Conservation (phyloP, 1,140 invertebrate species). For the Holotrichia oblita region DNA sequence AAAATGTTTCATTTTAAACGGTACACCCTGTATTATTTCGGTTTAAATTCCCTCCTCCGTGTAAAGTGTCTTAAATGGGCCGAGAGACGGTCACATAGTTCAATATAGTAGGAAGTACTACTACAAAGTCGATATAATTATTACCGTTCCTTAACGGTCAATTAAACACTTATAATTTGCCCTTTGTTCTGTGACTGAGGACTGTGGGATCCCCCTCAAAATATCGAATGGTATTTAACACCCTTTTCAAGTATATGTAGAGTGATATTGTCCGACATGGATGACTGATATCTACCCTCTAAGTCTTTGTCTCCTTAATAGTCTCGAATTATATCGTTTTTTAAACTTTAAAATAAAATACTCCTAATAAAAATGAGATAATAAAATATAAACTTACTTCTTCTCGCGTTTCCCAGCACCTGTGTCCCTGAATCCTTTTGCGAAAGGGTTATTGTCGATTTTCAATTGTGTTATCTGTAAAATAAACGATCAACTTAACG, state of each 20-base stretch:
- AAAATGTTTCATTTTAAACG: neutral
- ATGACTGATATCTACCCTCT: neutral
- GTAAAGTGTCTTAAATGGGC: neutral
- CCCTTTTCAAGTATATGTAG: neutral
- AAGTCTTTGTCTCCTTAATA: neutral
- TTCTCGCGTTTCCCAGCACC: slow-evolving; percentile 94
- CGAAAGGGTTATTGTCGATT: slow-evolving; percentile 99
- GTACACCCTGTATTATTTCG: neutral
- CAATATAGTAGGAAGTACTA: neutral
- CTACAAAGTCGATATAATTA: neutral
- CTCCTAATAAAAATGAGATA: neutral
- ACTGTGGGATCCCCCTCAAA: neutral
- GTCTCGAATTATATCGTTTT: neutral
- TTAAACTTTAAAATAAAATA: too few species aligned
- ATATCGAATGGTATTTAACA: slow-evolving; percentile 14
- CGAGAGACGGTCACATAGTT: neutral
- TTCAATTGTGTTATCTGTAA: slow-evolving; percentile 97
- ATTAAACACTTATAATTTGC: slow-evolving; percentile 27
- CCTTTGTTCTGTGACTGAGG: neutral
- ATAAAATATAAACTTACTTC: slow-evolving; percentile 83
- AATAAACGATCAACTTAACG: slow-evolving; percentile 56
- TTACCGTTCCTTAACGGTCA: slow-evolving; percentile 15
- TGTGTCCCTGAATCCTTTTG: slow-evolving; percentile 97
- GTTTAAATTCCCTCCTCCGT: neutral
- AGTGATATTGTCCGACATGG: neutral